phyloP scores from a whole-genome alignment of 2,888 invertebrate species.

The Tetanocera ferruginea region DNA sequence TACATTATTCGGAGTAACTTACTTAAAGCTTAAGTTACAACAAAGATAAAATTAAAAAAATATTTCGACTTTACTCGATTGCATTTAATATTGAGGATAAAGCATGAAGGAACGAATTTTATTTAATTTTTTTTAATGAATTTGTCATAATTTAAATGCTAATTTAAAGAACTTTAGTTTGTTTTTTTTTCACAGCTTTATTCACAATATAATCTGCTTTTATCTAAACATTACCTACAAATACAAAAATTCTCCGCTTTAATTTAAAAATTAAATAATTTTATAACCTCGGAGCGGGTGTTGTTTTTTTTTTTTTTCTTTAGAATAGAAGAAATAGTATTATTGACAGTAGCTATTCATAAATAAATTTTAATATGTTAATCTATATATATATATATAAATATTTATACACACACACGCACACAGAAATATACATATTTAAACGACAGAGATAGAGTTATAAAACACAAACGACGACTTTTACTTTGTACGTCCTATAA shows the following conservation, averaged over 20 bases:
- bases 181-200: not conserved
- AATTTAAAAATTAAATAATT: not conserved
- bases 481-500: not conserved
- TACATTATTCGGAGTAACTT: not conserved
- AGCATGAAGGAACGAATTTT: not conserved
- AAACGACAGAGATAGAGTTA: constrained; percentile 9
- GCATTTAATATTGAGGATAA: not conserved
- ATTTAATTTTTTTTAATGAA: not conserved
- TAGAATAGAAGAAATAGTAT: not conserved
- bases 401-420: constrained; percentile 18
- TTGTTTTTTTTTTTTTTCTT: not conserved
- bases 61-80: not conserved
- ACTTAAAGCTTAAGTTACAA: constrained; percentile 23
- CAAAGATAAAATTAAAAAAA: constrained; percentile 12
- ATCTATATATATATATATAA: not conserved
- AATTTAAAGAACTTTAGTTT: too few relatives aligned
- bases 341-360: not conserved
- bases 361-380: not conserved
- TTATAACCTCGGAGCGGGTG: not conserved
- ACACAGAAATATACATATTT: constrained; percentile 20
- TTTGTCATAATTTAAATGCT: not conserved
- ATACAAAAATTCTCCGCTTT: not conserved
- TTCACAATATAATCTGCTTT: not conserved
- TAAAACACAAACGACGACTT: constrained; percentile 20
- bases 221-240: constrained; percentile 7